Evolutionary conservation across 2,113 vertebrate genomes (phyloP), one percentile per base, ranked within the genome.

Genomic region (Xiphias gladius): DNA sequence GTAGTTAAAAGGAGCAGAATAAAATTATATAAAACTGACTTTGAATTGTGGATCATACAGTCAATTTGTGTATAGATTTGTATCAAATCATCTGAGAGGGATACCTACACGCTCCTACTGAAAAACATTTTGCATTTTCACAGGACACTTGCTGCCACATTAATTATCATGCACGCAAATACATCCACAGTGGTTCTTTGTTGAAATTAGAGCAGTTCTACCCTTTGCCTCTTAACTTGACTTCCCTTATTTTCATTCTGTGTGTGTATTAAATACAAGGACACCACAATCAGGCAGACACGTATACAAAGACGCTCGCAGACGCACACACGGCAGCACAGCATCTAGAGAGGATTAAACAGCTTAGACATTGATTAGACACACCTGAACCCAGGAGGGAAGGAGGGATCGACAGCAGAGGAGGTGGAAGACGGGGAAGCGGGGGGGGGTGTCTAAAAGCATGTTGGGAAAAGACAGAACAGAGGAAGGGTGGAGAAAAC

Each of bases 291-390:
- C 80, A 73, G 77, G 26, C 80, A 43, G 43, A 66, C 67, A 81
- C 5, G 19, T 62, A 80, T 5, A 83, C 64, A 46, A 77, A 59
- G 10, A 46, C 7, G 16, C 58, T 62, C 7, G 17, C 69, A 83
- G 48, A 68, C 71, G 70, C 76, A 85, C n/a, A 76, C 61, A 61
- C 69, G 6, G 48, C 52, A 64, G 59, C 37, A 4, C 76, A 50
- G 78, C 84, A 82, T 81, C 79, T 54, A 89, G 66, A 77, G 68
- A 83, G 83, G 85, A 90, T 90, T 89, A 81, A 87, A 86, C 74
- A 86, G 86, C 85, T 90, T 80, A 85, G 85, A 89, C 87, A 93
- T 86, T 85, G 86, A 93, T 92, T 90, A 85, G 85, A 82, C 81
- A 89, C 86, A 91, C 86, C 86, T 90, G 84, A 86, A 86, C 79